A percentile compares a stretch with the other conserved stretches of the same genome.
Evolutionary conservation across 2,888 invertebrate species (phyloP).

Genomic region (Latrodectus hesperus): DNA sequence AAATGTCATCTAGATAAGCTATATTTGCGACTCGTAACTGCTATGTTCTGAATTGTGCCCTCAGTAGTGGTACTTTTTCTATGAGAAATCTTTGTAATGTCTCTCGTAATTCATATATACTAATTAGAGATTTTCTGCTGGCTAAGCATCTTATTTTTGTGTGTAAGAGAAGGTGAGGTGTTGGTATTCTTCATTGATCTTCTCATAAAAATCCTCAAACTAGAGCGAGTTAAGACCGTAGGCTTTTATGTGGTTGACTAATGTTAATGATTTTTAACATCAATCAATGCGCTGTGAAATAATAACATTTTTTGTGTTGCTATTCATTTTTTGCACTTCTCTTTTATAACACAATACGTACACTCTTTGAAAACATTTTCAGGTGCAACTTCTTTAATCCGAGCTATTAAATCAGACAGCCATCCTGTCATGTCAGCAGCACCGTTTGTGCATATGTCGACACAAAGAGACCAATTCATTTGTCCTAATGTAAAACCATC

Average conservation of each 20-base stretch:
- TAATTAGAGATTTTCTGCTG: neutral
- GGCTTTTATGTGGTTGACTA: neutral
- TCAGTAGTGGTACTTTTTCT: neutral
- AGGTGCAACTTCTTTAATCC: neutral
- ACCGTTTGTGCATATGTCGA: neutral
- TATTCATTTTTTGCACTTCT: no score
- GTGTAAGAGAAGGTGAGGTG: neutral
- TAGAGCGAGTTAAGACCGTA: neutral
- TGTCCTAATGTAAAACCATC: neutral
- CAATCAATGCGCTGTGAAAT: neutral
- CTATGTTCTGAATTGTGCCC: constrained; percentile 26
- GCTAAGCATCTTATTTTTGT: neutral
- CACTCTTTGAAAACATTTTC: neutral
- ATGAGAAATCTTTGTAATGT: neutral
- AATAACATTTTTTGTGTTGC: neutral
- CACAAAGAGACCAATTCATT: neutral
- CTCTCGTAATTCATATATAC: neutral
- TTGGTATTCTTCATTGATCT: neutral
- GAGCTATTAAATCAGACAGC: no score
- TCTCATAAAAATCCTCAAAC: neutral
- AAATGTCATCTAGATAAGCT: neutral
- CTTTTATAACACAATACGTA: neutral
- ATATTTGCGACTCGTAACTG: constrained; percentile 28
- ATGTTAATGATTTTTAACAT: neutral
- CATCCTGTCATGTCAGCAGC: neutral